Evolutionary conservation across 2,797 vertebrate genomes (phyloP), one percentile per base, ranked within the genome.

Genomic region (Catamblyrhynchus diadema): DNA sequence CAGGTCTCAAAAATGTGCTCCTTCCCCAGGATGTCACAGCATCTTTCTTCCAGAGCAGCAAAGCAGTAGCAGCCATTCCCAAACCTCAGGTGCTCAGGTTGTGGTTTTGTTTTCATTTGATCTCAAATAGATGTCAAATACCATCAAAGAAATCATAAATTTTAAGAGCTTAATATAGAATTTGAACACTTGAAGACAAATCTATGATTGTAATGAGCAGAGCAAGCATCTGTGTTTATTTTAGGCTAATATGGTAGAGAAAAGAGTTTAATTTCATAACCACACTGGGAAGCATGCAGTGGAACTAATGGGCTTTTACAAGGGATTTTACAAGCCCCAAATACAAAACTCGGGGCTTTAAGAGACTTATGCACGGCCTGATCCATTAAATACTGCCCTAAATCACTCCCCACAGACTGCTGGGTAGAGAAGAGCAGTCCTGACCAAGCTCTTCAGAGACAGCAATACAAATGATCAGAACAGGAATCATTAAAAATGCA

Each of bases 191-290:
- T 82, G 67, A 79, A 92, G 64, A 91, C 60, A 27, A 72, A 89
- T 59, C 70, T 56, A 14, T n/a, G 45, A 53, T 35, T 56, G 51
- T 19, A 82, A 42, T 4, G 18, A 94, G 39, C 42, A 94, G 28
- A 82, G 18, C 61, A 89, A 81, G 70, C 69, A 93, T 88, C 80
- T 90, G 88, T 94, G 90, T 93, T 94, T 94, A 81, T 90, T 95
- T 95, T 93, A 94, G 85, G 16, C 53, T 93, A 93, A 91, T 81
- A 90, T 24, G 62, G 61, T 86, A 32, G 56, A 95, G 70, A 93
- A 94, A 48, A 91, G 80, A 86, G 82, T 88, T 95, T 94, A 81
- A 95, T 97, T 97, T 96, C 93, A 96, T 94, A 96, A 96, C 66
- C 53, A 53, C 87, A 73, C 78, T 75, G 74, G 70, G 77, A 96